Base-by-base conservation (phyloP, 30 jellyfish, hydroid and myxozoan genomes). In the Pelagia noctiluca region DNA sequence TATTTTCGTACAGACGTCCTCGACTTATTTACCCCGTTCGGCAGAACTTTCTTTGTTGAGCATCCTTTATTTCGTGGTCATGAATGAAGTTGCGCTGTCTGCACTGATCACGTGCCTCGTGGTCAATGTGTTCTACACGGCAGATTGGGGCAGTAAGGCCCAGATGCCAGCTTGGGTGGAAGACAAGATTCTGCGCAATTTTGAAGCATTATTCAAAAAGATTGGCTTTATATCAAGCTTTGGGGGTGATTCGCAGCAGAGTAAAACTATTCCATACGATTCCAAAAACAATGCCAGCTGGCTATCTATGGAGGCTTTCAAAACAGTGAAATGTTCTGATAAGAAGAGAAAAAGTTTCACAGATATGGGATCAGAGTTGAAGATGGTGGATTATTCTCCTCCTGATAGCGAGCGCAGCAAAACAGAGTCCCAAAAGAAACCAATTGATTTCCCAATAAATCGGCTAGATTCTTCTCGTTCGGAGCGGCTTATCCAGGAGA, bases 81-180 rank as follows among this genome's bases (percentile, higher is more conserved):
- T 74, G 87, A 64, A 70, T 38, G 88, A 72, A 32, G 88, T 72
- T 18, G 94, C 94, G 0, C 28, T 84, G 10, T 82, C 92, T 1
- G 85, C 86, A 1, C 86, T 82, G 18, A 64, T 54, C 26, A 82
- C 92, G 25, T 82, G 92, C 73, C 31, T 61, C 2, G 62, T 82
- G 57, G 69, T 82, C 0, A 75, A 75, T 16, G 92, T 82, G 26
- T 80, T 50, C 53, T 82, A 66, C 64, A 71, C 67, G 24, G 69
- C 92, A 0, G 92, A 52, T 5, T 50, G 37, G 1, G 79, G 92
- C 52, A 63, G 70, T 22, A 50, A 82, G 13, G 92, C 86, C 1
- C 78, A 64, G 24, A 82, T 82, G 92, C 92, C 92, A 0, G 0
- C 29, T 1, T 82, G 92, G 92, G 16, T 82, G 19, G 79, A 69